Base-by-base conservation (phyloP, 2,797 vertebrate genomes). In the Scomberomorus guttatus region DNA sequence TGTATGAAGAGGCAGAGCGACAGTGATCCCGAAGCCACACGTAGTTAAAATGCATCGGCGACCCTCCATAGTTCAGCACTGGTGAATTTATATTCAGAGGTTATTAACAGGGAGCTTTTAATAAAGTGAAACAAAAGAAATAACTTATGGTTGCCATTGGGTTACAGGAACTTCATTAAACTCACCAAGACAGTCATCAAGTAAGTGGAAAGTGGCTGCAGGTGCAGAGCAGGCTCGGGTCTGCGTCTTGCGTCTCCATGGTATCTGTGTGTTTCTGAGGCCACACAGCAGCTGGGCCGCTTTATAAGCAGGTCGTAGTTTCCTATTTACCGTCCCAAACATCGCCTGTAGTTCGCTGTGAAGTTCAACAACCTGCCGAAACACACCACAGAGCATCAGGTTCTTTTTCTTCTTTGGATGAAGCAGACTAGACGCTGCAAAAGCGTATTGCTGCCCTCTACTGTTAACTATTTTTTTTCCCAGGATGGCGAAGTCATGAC, bases 21-120 rank as follows among this genome's bases (percentile, higher is more conserved):
- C 98, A 99, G 92, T 98, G 97, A 73, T 99, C 98, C 51, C 97
- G 91, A 83, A 99, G 95, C 98, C 98, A 99, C 54, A 98, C 94
- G 1, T 97, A 98, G 71, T 97, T 95, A 4, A 99, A 95, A 29
- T 83, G 94, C 96, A 98, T 96, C 72, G 88, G 70, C 0, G 87
- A 93, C 39, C 91, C 92, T 0, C 85, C 92, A 0, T 95, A 94
- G 13, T 82, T 82, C 8, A 99, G 82, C 88, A 96, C 98, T 99
- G 73, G 32, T 0, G 59, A 20, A 48, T 46, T 34, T 5, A 77
- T 1, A 27, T 2, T 15, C 22, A 55, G 0, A 0, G 0, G 4
- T 32, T 54, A 13, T 51, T 12, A 58, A 24, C 1, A 0, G 0
- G 0, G 48, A n/a, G 5, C 32, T 55, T 32, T 57, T 20, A 50